These are phyloP conservation scores for Desoria tigrina DNA, from an alignment of 2,888 invertebrate genomes.

Conservation along the genomic window DNA sequence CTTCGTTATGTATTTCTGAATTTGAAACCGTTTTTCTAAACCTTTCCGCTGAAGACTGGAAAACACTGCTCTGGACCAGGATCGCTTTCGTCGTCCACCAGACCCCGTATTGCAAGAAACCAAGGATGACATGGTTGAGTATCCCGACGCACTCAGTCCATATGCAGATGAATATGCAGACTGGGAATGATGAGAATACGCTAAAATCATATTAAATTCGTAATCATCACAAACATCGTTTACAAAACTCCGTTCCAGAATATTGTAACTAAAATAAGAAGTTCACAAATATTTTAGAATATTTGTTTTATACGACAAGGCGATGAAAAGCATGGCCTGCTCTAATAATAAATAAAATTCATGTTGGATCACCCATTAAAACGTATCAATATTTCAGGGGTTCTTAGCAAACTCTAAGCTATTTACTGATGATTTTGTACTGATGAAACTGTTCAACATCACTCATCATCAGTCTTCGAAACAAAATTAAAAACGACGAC, in stretches of 20 bases:
- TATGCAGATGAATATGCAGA: constrained; percentile 34
- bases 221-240: constrained; percentile 12
- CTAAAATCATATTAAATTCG: constrained; percentile 25
- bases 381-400: too few relatives aligned
- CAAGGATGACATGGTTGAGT: constrained; percentile 45
- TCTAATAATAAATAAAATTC: too few relatives aligned
- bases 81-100: constrained; percentile 73
- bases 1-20: constrained; percentile 94
- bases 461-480: too few relatives aligned
- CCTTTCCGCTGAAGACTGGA: constrained; percentile 93
- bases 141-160: constrained; percentile 34
- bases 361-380: too few relatives aligned
- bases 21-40: constrained; percentile 84
- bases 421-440: too few relatives aligned
- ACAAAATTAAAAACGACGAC: too few relatives aligned
- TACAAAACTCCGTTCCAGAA: not conserved
- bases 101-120: constrained; percentile 48
- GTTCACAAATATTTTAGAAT: not conserved
- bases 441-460: too few relatives aligned
- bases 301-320: too few relatives aligned
- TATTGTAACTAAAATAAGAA: too few relatives aligned
- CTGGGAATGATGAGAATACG: constrained; percentile 28
- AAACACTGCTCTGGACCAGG: constrained; percentile 94
- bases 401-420: too few relatives aligned
- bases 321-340: too few relatives aligned